These are phyloP conservation scores for Aldrovandia affinis DNA, from an alignment of 2,797 vertebrate genomes.

Conservation along the genomic window DNA sequence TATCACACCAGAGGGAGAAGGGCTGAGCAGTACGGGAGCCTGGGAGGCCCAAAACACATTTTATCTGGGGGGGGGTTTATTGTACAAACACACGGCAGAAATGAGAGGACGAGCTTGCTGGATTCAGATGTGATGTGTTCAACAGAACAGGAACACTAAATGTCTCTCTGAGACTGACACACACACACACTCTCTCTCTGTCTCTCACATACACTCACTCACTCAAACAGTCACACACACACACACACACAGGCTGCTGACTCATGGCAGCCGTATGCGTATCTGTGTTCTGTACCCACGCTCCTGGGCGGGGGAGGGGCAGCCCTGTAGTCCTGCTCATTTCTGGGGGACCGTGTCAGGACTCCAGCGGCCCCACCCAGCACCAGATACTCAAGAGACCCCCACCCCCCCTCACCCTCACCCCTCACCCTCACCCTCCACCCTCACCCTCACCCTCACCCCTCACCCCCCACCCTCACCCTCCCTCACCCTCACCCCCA, in stretches of 20 bases:
- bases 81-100: too few species aligned
- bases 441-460: too few species aligned
- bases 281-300: background rate
- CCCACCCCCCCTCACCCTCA: background rate
- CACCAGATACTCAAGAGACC: background rate
- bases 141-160: too few species aligned
- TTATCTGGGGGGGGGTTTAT: too few species aligned
- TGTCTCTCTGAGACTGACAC: background rate
- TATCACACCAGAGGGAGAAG: background rate
- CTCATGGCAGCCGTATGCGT: background rate
- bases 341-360: background rate
- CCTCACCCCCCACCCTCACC: too few species aligned
- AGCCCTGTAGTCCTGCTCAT: background rate
- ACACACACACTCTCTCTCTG: background rate
- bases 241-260: background rate
- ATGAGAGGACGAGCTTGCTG: too few species aligned
- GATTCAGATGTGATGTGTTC: too few species aligned
- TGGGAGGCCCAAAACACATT: background rate
- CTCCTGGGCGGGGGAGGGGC: background rate
- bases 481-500: too few species aligned
- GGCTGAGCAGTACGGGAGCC: background rate
- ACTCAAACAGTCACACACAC: too few species aligned
- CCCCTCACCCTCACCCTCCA: too few species aligned
- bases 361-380: background rate
- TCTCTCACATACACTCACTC: too few species aligned